phyloP scores from a whole-genome alignment of 1,140 invertebrate genomes.

The Caenorhabditis inopinata region DNA sequence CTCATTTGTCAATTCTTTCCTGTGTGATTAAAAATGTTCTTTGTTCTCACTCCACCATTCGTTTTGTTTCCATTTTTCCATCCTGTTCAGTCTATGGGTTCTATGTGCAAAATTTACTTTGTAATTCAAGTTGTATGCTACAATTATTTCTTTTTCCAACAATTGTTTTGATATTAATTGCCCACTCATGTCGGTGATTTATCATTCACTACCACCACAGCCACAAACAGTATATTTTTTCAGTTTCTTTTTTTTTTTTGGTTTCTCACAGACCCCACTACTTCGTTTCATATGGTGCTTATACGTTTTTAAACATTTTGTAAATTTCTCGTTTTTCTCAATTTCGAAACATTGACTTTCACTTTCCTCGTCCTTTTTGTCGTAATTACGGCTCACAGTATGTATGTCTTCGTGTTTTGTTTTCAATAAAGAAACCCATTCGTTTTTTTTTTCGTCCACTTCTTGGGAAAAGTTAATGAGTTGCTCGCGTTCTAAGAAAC shows the following conservation, averaged over 20 bases:
- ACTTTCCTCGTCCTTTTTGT: neutral
- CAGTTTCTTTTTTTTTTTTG: neutral
- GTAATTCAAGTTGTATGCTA: neutral
- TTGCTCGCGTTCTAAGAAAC: too few species aligned
- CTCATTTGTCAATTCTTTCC: conserved; percentile 4
- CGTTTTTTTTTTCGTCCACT: neutral
- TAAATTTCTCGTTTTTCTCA: neutral
- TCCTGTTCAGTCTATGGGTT: conserved; percentile 21
- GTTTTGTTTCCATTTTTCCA: neutral
- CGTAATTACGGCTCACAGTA: too few species aligned
- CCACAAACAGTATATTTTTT: neutral
- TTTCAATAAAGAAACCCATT: neutral
- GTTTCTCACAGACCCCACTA: conserved; percentile 13
- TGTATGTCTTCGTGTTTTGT: neutral
- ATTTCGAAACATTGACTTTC: neutral
- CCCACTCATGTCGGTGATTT: conserved; percentile 6
- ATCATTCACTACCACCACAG: conserved; percentile 19
- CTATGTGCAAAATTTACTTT: neutral
- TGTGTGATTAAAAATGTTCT: neutral
- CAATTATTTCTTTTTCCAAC: too few species aligned
- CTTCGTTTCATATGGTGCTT: neutral
- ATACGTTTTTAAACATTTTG: neutral
- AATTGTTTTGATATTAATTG: neutral
- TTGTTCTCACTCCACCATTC: neutral
- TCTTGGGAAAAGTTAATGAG: neutral